These are phyloP conservation scores for Phoeniculus purpureus DNA, from an alignment of 2,797 vertebrate genomes.

Conservation along the genomic window DNA sequence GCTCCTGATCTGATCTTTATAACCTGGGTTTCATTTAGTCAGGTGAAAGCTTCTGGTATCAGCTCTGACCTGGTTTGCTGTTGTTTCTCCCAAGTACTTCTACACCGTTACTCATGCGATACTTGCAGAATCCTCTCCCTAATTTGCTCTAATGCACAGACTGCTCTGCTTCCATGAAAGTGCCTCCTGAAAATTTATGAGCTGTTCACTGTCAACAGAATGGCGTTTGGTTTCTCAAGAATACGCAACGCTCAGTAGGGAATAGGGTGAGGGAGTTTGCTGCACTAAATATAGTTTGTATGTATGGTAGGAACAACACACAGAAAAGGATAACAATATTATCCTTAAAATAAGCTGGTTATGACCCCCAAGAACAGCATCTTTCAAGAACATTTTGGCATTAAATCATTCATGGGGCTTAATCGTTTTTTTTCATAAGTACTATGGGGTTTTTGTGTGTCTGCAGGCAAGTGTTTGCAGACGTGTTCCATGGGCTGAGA, in stretches of 20 bases:
- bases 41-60: background rate
- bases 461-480: background rate
- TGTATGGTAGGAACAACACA: background rate
- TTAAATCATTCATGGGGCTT: background rate
- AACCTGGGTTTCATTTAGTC: background rate
- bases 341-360: background rate
- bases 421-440: background rate
- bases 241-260: background rate
- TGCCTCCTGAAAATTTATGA: conserved; percentile 57
- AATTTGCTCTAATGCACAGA: conserved; percentile 38
- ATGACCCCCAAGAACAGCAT: background rate
- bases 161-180: background rate
- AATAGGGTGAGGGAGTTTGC: conserved; percentile 3
- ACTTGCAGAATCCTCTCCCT: background rate
- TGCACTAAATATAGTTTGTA: conserved; percentile 18
- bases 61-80: background rate
- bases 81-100: background rate
- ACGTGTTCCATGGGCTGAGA: background rate
- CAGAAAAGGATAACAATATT: background rate
- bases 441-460: background rate
- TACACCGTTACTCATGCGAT: background rate
- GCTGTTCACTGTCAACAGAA: conserved; percentile 1
- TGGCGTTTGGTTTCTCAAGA: background rate
- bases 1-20: background rate
- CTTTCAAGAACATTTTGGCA: background rate